These are phyloP conservation scores for Sciurus vulgaris DNA, from an alignment of 2,797 vertebrate genomes.

Conservation along the genomic window DNA sequence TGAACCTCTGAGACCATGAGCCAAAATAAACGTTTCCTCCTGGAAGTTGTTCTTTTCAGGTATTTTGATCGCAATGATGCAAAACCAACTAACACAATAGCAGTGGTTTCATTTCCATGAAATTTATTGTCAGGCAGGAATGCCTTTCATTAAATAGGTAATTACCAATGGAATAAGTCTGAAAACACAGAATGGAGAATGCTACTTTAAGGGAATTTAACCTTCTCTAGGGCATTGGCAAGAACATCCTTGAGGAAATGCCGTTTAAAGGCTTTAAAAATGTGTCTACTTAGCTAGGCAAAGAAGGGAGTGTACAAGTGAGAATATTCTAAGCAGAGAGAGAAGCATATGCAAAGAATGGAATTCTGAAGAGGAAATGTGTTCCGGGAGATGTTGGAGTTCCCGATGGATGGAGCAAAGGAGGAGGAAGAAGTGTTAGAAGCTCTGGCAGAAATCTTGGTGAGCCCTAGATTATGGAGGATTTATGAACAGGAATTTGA, in stretches of 20 bases:
- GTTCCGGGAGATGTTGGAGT: background rate
- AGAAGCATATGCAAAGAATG: background rate
- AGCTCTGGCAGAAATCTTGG: background rate
- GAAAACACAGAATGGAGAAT: background rate
- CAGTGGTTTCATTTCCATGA: background rate
- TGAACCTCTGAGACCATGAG: too few relatives aligned
- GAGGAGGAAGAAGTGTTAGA: background rate
- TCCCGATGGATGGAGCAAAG: background rate
- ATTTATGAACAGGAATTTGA: background rate
- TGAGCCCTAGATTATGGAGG: background rate
- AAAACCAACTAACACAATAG: too few relatives aligned
- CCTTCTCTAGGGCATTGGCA: background rate
- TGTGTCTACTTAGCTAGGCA: background rate
- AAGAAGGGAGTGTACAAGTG: background rate
- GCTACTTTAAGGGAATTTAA: too few relatives aligned
- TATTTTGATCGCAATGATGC: too few relatives aligned
- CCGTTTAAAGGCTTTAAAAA: constrained; percentile 15
- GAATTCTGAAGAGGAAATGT: background rate
- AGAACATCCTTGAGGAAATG: background rate
- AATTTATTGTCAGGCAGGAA: background rate
- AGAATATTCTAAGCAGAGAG: background rate
- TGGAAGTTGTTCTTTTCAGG: too few relatives aligned
- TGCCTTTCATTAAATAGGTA: background rate
- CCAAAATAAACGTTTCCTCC: too few relatives aligned
- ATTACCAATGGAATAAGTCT: background rate